phyloP scores from a whole-genome alignment of 2,797 vertebrate genomes.

The Hippoglossus hippoglossus region DNA sequence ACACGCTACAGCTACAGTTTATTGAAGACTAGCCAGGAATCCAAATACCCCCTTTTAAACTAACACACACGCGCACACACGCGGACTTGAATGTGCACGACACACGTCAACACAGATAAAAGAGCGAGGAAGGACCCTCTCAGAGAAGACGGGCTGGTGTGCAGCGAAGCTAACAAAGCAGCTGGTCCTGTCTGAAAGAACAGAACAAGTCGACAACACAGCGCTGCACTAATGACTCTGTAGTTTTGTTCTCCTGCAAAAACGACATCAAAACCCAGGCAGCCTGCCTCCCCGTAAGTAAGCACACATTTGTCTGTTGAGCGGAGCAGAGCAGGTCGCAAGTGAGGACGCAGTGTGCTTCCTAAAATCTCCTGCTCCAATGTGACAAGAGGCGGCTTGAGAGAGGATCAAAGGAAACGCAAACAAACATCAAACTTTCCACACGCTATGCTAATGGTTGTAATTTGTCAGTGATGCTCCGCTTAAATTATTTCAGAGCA shows the following conservation, averaged over 20 bases:
- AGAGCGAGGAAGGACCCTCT: slow-evolving; percentile 39
- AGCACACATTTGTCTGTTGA: slow-evolving; percentile 7
- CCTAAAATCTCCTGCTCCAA: slow-evolving; percentile 8
- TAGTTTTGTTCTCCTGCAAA: background rate
- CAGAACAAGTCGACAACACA: slow-evolving; percentile 28
- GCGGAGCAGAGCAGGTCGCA: background rate
- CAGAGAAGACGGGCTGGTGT: slow-evolving; percentile 43
- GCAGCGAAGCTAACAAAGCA: slow-evolving; percentile 46
- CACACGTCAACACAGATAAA: slow-evolving; percentile 75
- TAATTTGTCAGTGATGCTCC: slow-evolving; percentile 53
- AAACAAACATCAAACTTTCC: slow-evolving; percentile 38
- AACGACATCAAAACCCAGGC: slow-evolving; percentile 6
- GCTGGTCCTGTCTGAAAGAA: slow-evolving; percentile 36
- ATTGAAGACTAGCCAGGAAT: slow-evolving; percentile 72
- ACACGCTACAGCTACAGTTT: slow-evolving; percentile 54
- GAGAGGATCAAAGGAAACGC: slow-evolving; percentile 39
- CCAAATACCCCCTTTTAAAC: slow-evolving; percentile 44
- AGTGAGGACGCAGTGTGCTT: slow-evolving; percentile 6
- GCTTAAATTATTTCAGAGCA: slow-evolving; percentile 44
- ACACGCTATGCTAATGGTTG: slow-evolving; percentile 45
- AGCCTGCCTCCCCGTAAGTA: slow-evolving; percentile 12
- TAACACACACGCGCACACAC: slow-evolving; percentile 33
- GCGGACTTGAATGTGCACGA: slow-evolving; percentile 38
- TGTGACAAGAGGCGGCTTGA: slow-evolving; percentile 16
- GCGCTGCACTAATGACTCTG: slow-evolving; percentile 11